phyloP scores from a whole-genome alignment of 1,140 invertebrate genomes.

The Calephelis nemesis region DNA sequence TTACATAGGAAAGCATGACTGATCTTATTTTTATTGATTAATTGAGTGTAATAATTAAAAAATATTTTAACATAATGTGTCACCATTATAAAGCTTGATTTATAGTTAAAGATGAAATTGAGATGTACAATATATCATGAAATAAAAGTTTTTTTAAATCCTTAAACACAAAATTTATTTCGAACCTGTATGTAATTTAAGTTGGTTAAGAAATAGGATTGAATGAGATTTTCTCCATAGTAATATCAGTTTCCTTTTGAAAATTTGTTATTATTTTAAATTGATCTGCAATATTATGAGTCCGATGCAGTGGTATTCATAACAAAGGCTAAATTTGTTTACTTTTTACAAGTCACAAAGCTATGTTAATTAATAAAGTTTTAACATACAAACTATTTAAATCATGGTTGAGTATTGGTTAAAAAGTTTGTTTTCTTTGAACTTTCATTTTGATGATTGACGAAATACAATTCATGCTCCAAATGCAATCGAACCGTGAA shows the following conservation, averaged over 20 bases:
- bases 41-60: too few species aligned
- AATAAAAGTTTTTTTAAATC: too few species aligned
- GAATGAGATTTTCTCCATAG: neutral
- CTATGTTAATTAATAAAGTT: neutral
- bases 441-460: conserved; percentile 66
- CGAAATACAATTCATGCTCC: conserved; percentile 70
- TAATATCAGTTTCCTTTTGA: too few species aligned
- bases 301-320: neutral
- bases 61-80: too few species aligned
- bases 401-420: conserved; percentile 32
- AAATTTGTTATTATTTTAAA: neutral
- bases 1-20: too few species aligned
- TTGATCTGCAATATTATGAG: neutral
- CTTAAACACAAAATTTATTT: too few species aligned
- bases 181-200: too few species aligned
- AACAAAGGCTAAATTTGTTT: conserved; percentile 7
- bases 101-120: too few species aligned
- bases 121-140: too few species aligned
- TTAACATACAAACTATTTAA: too few species aligned
- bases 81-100: too few species aligned
- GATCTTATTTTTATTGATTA: too few species aligned
- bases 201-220: neutral
- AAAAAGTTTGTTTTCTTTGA: conserved; percentile 52
- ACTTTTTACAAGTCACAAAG: conserved; percentile 3
- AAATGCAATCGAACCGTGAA: conserved; percentile 77